Percentiles rank a stretch among this genome's conserved stretches.
Evolutionary conservation across 2,113 vertebrate species (phyloP).

Genomic region (Malurus cyaneus): DNA sequence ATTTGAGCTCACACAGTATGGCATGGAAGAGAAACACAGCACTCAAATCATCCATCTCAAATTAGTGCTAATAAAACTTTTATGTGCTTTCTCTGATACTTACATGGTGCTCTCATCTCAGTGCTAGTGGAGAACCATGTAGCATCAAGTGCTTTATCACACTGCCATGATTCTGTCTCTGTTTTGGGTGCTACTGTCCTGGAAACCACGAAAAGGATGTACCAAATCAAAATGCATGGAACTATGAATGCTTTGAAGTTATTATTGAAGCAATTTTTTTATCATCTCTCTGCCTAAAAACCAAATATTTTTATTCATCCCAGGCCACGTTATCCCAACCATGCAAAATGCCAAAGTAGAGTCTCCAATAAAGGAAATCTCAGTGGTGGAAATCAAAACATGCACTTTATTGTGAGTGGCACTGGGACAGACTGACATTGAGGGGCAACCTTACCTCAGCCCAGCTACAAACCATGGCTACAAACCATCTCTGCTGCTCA

Average conservation of each 20-base stretch:
- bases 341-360: fast-evolving
- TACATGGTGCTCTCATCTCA: neutral
- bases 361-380: neutral
- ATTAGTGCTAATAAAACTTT: neutral
- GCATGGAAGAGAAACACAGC: neutral
- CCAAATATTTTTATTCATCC: neutral
- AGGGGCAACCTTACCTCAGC: neutral
- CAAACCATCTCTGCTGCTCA: neutral
- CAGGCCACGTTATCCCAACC: fast-evolving
- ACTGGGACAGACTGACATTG: neutral
- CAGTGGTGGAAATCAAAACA: neutral
- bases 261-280: neutral
- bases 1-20: neutral
- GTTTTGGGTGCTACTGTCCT: neutral
- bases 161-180: neutral
- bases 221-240: neutral
- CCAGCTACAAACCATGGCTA: neutral
- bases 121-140: neutral
- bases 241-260: neutral
- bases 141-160: neutral
- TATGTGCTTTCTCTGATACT: neutral
- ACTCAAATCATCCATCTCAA: neutral
- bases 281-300: neutral
- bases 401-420: neutral
- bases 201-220: neutral